phyloP scores from a whole-genome alignment of 2,888 invertebrate genomes.

The Brachycybe producta region DNA sequence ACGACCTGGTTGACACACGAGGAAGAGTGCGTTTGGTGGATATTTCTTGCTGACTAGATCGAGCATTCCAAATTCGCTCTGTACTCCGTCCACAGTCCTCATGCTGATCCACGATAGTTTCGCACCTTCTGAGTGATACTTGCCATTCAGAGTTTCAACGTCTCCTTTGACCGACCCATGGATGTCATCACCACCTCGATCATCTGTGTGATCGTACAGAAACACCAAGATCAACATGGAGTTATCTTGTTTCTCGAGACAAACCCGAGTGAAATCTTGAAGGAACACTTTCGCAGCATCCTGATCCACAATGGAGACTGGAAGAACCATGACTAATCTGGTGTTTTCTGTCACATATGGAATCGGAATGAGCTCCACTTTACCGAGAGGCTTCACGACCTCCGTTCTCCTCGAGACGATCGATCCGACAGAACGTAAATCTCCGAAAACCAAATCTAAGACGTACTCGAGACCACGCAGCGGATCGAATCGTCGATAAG shows the following conservation, averaged over 20 bases:
- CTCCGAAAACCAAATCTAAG: slow-evolving; percentile 52
- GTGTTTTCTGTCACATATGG: slow-evolving; percentile 93
- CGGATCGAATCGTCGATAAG: slow-evolving; percentile 65
- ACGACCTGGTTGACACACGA: slow-evolving; percentile 51
- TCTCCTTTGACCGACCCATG: slow-evolving; percentile 50
- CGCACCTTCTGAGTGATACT: slow-evolving; percentile 52
- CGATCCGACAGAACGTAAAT: slow-evolving; percentile 26
- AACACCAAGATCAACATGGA: slow-evolving; percentile 61
- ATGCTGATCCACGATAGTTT: slow-evolving; percentile 41
- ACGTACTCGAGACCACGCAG: slow-evolving; percentile 74
- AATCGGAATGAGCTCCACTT: slow-evolving; percentile 75
- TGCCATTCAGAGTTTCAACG: slow-evolving; percentile 48
- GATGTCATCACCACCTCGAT: slow-evolving; percentile 37
- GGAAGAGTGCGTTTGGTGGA: slow-evolving; percentile 55
- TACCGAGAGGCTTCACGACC: slow-evolving; percentile 68
- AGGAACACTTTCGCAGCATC: slow-evolving; percentile 52
- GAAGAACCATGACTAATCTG: slow-evolving; percentile 61
- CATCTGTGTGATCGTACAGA: slow-evolving; percentile 32
- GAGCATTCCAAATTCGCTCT: slow-evolving; percentile 45
- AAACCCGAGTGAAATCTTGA: slow-evolving; percentile 53
- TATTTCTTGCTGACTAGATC: slow-evolving; percentile 57
- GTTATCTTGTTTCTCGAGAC: slow-evolving; percentile 64
- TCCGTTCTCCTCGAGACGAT: slow-evolving; percentile 44
- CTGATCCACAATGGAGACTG: slow-evolving; percentile 40
- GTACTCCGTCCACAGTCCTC: slow-evolving; percentile 22